A percentile compares a stretch with the other conserved stretches of the same genome.
These are phyloP conservation scores for Camponotus fellah DNA, from an alignment of 2,888 invertebrate species.

Conservation along the genomic window DNA sequence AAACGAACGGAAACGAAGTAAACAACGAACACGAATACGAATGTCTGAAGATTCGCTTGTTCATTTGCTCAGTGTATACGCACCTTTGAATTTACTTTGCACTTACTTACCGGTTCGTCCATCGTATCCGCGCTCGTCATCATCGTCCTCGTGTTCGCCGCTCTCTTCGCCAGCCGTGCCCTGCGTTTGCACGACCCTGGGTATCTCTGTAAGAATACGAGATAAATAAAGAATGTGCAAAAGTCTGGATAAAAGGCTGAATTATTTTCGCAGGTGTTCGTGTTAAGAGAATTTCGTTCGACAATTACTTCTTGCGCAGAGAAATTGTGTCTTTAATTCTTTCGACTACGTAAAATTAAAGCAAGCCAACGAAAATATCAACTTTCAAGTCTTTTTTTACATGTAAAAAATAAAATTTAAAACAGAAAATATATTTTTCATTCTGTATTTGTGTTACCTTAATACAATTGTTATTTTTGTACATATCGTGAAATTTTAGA, in stretches of 20 bases:
- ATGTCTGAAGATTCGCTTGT: slow-evolving; percentile 27
- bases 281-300: neutral
- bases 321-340: neutral
- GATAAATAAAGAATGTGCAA: slow-evolving; percentile 50
- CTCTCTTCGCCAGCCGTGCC: slow-evolving; percentile 86
- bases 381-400: neutral
- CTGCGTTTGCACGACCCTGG: slow-evolving; percentile 90
- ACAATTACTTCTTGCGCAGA: slow-evolving; percentile 20
- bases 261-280: slow-evolving; percentile 11
- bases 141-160: slow-evolving; percentile 86
- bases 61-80: slow-evolving; percentile 31
- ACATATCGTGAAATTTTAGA: neutral
- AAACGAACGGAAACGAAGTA: neutral
- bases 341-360: neutral
- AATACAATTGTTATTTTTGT: neutral
- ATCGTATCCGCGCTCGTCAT: slow-evolving; percentile 90
- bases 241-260: slow-evolving; percentile 8
- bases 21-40: slow-evolving; percentile 1
- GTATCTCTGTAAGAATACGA: slow-evolving; percentile 89
- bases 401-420: neutral
- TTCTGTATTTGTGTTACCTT: neutral
- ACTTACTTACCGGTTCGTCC: slow-evolving; percentile 84
- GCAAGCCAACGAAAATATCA: neutral
- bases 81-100: slow-evolving; percentile 57
- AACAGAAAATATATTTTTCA: neutral